Evolutionary conservation across 2,113 vertebrate species (phyloP), one percentile per base, ranked within the genome.

Genomic region (Periophthalmus modestus): DNA sequence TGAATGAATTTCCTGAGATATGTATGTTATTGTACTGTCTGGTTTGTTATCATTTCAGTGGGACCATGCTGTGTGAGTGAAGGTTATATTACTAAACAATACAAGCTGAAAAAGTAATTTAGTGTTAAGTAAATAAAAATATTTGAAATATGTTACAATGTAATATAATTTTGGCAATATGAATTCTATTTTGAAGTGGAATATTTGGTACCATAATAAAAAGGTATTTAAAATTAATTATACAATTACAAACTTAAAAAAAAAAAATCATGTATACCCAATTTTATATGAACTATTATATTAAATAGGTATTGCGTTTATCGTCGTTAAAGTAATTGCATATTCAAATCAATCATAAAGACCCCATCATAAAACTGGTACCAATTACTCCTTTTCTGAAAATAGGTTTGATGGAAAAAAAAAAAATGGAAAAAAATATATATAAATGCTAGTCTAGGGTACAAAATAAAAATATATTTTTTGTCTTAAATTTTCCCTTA

Each of bases 401-500:
- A 65, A 67, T 50, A 62, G 81, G 52, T n/a, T 71, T 71, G 36
- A 10, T 85, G 73, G 50, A 55, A 19, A 74, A 77, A 66, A 57
- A 88, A 90, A 74, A 91, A 66, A 57, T 43, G 88, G 90, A 74
- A 91, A 92, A 92, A 93, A 92, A 85, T 89, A 89, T 91, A 69
- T 91, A 69, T 81, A 89, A 90, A 91, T 80, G 82, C 86, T 87
- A 83, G 85, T 78, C 89, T 72, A 65, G 87, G 78, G 73, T 92
- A 94, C 85, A 80, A 93, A 93, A 89, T 91, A 93, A 93, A 92
- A 92, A 72, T 50, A n/a, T n/a, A n/a, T 74, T 66, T 57, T 73
- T 79, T 55, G 43, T 75, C 66, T 24, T 57, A 68, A 62, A 70
- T 68, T 57, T 73, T 80, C 72, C 65, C 81, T 86, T 71, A 78